Percentiles rank a stretch among this genome's conserved stretches.
Evolutionary conservation across 2,113 vertebrate genomes (phyloP).

Genomic region (Lagopus leucura): DNA sequence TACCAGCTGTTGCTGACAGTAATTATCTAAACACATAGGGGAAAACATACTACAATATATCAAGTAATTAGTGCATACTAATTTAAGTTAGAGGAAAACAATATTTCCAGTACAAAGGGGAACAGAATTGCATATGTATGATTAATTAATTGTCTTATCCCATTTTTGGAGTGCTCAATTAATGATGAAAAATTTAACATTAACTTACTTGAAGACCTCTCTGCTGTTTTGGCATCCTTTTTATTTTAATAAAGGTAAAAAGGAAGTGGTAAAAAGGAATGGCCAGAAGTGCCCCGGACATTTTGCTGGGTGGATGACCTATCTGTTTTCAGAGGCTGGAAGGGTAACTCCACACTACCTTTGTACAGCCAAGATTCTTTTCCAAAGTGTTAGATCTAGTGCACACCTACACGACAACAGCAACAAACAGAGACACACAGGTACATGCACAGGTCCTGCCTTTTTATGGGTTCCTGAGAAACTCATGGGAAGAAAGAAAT

Average conservation of each 20-base stretch:
- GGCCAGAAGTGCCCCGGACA: neutral
- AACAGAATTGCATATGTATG: neutral
- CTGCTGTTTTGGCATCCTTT: neutral
- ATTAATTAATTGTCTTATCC: neutral
- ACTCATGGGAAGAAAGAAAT: neutral
- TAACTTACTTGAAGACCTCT: neutral
- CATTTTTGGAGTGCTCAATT: conserved; percentile 1
- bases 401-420: neutral
- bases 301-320: neutral
- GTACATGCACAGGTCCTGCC: neutral
- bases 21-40: neutral
- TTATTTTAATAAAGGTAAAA: neutral
- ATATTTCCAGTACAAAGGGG: neutral
- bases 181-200: neutral
- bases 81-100: conserved; percentile 17
- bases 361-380: neutral
- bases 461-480: neutral
- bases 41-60: neutral
- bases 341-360: neutral
- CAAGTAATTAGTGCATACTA: neutral
- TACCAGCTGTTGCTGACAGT: neutral
- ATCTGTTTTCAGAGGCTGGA: neutral
- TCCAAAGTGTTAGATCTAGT: neutral
- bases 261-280: neutral
- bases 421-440: neutral